Base-by-base conservation (phyloP, 2,797 vertebrate genomes). In the Galago senegalensis region DNA sequence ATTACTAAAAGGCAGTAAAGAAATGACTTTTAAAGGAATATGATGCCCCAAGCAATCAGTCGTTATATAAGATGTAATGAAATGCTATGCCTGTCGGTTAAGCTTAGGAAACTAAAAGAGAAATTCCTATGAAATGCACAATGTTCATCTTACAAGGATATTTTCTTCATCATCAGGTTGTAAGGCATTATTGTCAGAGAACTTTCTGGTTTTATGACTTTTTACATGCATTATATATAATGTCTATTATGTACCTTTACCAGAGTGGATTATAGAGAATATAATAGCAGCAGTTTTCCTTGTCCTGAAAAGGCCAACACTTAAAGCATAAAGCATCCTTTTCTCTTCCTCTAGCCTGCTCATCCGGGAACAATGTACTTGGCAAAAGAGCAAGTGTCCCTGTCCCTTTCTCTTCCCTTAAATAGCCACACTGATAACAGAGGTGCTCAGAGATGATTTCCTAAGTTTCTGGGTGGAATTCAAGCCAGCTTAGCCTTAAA, bases 231-330 rank as follows among this genome's bases (percentile, higher is more conserved):
- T 67, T 98, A 97, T 97, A 97, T 98, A 97, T 96, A 88, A 49
- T n/a, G 58, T 96, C 82, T 95, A 95, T 98, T 98, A 97, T 94
- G 97, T 98, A 97, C 96, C 96, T 93, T 97, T 98, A 97, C 80
- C 91, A 94, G 97, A 97, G 72, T 94, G 86, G 92, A 97, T 97
- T 98, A 94, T 46, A 97, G 58, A 93, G 34, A 97, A 98, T 98
- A 98, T 97, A 98, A 96, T 79, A 97, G 65, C 76, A 92, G 76
- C 93, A 69, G 77, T 92, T 94, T 97, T 87, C 89, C 76, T 72
- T 95, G 82, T 18, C 31, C 23, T 93, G 67, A 91, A 96, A 94
- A 43, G 77, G 27, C 77, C 94, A 95, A 72, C 31, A 87, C 79
- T 97, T 96, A 72, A 95, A 40, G 69, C 40, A 69, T 3, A 84